Base-by-base conservation (phyloP, 2,888 invertebrate species). In the Melolontha melolontha region DNA sequence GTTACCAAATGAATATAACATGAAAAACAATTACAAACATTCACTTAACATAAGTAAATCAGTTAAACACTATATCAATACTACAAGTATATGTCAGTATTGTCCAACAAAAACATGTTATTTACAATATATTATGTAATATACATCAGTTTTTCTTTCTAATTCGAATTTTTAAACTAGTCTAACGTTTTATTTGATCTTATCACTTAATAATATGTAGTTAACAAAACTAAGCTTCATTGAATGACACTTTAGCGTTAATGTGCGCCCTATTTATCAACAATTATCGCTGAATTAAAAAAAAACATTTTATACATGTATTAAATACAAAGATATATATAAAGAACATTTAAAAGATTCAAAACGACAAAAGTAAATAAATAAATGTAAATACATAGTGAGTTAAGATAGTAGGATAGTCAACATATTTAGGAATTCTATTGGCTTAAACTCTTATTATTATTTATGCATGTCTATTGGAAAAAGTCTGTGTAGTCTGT, bases 91-190 rank as follows among this genome's bases (percentile, higher is more conserved):
- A 39, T 17, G 14, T 54, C 39, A 54, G 40, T 57, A 57, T n/a
- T 42, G 41, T 42, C 16, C 41, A 55, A n/a, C 34, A 57, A 22
- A 22, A 41, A 42, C 40, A 55, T 55, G 40, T 40, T 41, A 57
- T 57, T 41, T 57, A 57, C 55, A 57, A 49, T 49, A 22, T 16
- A 49, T 22, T 57, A 42, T 54, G 16, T 54, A 29, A 49, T 40
- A 40, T 57, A 57, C 42, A 55, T 55, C 39, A 57, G 55, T n/a
- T 42, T 49, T 49, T n/a, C 11, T 17, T 10, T 41, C 27, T 57
- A 42, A 22, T 27, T 22, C 41, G 22, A n/a, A 41, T 42, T 41
- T 41, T 40, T 17, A 16, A 55, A 39, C 54, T 55, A 41, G 12
- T 34, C 22, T 17, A 22, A 41, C 22, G n/a, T n/a, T 57, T 41